Base-by-base conservation (phyloP, 2,797 vertebrate species). In the Tangara arthus region DNA sequence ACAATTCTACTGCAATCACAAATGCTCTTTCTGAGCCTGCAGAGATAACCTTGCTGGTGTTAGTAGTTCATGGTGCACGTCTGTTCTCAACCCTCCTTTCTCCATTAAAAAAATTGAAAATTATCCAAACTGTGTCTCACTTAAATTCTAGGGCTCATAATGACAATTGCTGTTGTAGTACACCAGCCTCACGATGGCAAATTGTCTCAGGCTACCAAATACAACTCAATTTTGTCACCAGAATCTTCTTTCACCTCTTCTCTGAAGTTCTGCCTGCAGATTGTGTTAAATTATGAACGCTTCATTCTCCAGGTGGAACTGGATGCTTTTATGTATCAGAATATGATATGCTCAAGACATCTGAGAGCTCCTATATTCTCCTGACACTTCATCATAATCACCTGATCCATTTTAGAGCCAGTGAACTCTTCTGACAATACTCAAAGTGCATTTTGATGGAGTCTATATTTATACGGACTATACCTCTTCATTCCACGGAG, bases 271-370 rank as follows among this genome's bases (percentile, higher is more conserved):
- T 80, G 56, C 23, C 61, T 39, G 30, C 22, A 77, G 52, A 89
- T 55, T 70, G 57, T 42, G 22, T 68, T 87, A 52, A 94, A 93
- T 93, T 91, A 81, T 69, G 77, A 82, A 90, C 8, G 0, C 39
- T 91, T 75, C 37, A n/a, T 56, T 89, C 83, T 94, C 73, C 46
- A 61, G 56, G 81, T 77, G 59, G 66, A 93, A 49, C 59, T 73
- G 47, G 63, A 55, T 87, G 80, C 72, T 94, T 95, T 93, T 52
- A 83, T 78, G 57, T 56, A 44, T 80, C 49, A 89, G 72, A 89
- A 41, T 28, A 56, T 10, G 46, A 77, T 61, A 85, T 21, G 23
- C 27, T 83, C 53, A 65, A 81, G 89, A 85, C 37, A 77, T 75
- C 72, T 75, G 61, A 87, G 75, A 92, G 35, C 23, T 85, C 42